Evolutionary conservation across 2,797 vertebrate species (phyloP).

Genomic region (Rhynchotus rufescens): DNA sequence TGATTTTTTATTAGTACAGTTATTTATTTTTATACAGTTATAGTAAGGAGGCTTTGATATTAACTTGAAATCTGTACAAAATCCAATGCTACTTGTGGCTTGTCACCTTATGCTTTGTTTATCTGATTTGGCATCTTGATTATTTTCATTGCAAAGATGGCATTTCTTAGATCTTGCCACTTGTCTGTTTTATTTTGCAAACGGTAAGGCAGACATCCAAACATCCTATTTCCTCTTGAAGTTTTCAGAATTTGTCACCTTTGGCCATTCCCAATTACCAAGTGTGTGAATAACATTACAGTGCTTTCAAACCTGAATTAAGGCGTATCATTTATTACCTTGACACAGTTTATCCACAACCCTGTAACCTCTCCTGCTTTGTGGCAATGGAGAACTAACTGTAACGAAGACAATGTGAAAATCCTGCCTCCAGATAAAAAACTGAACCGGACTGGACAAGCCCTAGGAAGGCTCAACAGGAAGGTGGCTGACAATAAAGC

Average conservation of each 20-base stretch:
- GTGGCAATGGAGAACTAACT: not conserved
- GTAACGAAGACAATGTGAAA: not conserved
- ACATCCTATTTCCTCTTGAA: not conserved
- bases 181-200: not conserved
- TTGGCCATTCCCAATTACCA: not conserved
- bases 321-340: not conserved
- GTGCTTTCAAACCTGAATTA: not conserved
- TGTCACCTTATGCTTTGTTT: not conserved
- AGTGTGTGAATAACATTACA: not conserved
- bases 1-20: not conserved
- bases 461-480: not conserved
- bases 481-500: not conserved
- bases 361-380: not conserved
- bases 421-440: not conserved
- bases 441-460: not conserved
- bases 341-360: not conserved
- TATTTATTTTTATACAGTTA: not conserved
- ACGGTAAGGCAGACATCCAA: not conserved
- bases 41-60: not conserved
- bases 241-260: not conserved
- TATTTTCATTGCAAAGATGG: not conserved
- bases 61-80: not conserved
- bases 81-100: not conserved
- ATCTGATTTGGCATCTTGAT: not conserved
- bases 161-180: not conserved